Base-by-base conservation (phyloP, 2,797 vertebrate species). In the Sorex maritimensis region DNA sequence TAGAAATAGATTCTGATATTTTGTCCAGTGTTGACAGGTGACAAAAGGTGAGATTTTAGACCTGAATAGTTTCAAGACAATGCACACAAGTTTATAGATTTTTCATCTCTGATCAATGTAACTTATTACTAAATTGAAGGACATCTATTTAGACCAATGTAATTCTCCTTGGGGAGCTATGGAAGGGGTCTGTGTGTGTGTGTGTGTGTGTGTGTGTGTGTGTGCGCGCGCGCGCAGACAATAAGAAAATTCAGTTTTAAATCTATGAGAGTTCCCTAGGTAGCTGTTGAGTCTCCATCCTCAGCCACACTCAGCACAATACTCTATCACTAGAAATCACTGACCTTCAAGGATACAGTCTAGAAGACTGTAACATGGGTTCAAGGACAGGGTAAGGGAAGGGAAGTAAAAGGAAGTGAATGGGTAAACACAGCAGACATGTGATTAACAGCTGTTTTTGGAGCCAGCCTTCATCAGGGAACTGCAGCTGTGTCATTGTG, bases 361-460 rank as follows among this genome's bases (percentile, higher is more conserved):
- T 75, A 30, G 75, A 75, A 92, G 78, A 65, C 73, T 75, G 30
- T 38, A 80, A 46, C 72, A 13, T 2, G 34, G 46, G 86, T 96
- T 95, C 96, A 93, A 96, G 92, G 88, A 69, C 88, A 92, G 81
- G 72, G 24, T 0, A 94, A 93, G 46, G 69, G 63, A 95, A 88
- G 14, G 46, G 61, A 95, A 74, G 87, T 13, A 38, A 77, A 65
- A 65, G 71, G 75, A 95, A 96, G 30, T n/a, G 58, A 91, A 58
- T 55, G 52, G n/a, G 41, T 44, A 91, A 90, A 90, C 12, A 19
- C 4, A 92, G n/a, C 30, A 86, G 92, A 77, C 30, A 41, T 68
- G 30, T 93, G 94, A 95, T 93, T 92, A 93, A 61, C 93, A 97
- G 94, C 85, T 93, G 41, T 90, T 90, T 95, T 83, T 90, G 10